A percentile compares a stretch with the other conserved stretches of the same genome.
phyloP scores from a whole-genome alignment of 2,888 invertebrate genomes.

The Pristionchus exspectatus region DNA sequence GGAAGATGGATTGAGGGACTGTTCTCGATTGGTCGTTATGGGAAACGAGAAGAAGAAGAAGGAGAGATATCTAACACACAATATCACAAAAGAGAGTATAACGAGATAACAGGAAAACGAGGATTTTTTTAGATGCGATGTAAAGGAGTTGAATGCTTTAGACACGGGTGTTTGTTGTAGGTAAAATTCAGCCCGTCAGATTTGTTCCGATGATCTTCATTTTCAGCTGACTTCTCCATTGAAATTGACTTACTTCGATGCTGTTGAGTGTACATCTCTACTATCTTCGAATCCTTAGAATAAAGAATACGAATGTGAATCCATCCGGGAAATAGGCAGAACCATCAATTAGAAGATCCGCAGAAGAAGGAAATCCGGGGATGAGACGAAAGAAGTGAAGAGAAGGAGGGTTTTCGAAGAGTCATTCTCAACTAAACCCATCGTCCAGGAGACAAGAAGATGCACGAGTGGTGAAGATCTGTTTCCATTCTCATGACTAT shows the following conservation, averaged over 20 bases:
- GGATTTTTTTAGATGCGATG: neutral
- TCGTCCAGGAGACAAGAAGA: slow-evolving; percentile 3
- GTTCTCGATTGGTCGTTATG: slow-evolving; percentile 28
- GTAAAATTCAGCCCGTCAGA: neutral
- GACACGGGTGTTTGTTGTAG: neutral
- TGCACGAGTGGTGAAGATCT: neutral
- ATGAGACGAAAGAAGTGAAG: neutral
- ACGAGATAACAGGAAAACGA: slow-evolving; percentile 1
- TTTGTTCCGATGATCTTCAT: neutral
- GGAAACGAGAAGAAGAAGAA: neutral
- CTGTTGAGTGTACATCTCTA: slow-evolving; percentile 1
- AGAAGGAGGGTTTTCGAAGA: neutral
- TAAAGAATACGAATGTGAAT: neutral
- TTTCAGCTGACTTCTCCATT: neutral
- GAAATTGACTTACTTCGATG: neutral
- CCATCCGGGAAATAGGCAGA: slow-evolving; percentile 17
- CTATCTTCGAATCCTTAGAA: neutral
- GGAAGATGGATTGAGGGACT: slow-evolving; percentile 2
- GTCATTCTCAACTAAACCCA: slow-evolving; percentile 9
- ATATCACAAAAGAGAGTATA: slow-evolving; percentile 21
- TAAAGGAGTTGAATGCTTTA: too few species aligned
- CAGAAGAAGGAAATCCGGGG: neutral
- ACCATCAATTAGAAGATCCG: slow-evolving; percentile 9
- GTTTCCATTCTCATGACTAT: neutral
- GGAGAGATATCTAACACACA: neutral